phyloP scores from a whole-genome alignment of 2,113 vertebrate genomes.

The Copsychus sechellarum region DNA sequence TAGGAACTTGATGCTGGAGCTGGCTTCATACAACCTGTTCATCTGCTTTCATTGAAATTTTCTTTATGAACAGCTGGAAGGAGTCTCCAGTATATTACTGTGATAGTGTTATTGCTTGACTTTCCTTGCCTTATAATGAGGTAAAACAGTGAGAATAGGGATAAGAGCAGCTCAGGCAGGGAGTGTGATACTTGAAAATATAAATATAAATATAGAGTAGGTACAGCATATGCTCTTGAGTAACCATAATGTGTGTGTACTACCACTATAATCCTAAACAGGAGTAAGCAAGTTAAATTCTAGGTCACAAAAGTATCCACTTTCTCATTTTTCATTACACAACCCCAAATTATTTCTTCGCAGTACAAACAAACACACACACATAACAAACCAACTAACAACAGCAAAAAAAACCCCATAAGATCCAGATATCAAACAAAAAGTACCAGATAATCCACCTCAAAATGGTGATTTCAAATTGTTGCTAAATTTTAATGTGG shows the following conservation, averaged over 20 bases:
- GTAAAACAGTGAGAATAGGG: not conserved
- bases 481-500: not conserved
- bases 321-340: not conserved
- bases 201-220: not conserved
- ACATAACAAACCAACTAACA: not conserved
- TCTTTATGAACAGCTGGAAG: not conserved
- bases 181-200: not conserved
- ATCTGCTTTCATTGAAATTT: not conserved
- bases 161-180: not conserved
- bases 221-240: constrained; percentile 10
- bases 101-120: not conserved
- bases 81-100: not conserved
- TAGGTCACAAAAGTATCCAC: not conserved
- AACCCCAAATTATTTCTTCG: not conserved
- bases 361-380: not conserved
- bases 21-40: not conserved
- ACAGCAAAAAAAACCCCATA: not conserved
- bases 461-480: not conserved
- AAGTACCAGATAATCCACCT: not conserved
- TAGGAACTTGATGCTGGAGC: not conserved
- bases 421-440: not conserved
- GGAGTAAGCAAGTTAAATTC: not conserved
- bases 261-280: not conserved
- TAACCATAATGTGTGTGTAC: not conserved
- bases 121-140: not conserved